Conservation (phyloP, 2,888 invertebrate genomes). For the Ditylenchus weischeri region DNA sequence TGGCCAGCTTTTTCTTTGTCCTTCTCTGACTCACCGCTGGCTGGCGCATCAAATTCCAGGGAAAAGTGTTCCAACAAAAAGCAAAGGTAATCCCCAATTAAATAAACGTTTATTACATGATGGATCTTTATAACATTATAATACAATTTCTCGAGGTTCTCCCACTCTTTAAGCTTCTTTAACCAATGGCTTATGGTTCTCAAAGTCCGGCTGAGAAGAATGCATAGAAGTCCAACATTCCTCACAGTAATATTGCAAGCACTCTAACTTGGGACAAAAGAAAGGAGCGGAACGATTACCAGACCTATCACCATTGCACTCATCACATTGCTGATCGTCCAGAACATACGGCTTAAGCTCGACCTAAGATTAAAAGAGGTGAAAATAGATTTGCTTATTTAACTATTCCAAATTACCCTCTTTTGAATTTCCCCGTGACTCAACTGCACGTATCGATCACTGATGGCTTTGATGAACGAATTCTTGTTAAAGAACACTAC, state of each 20-base stretch:
- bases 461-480: constrained; percentile 97
- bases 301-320: constrained; percentile 87
- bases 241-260: constrained; percentile 94
- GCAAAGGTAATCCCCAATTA: no score
- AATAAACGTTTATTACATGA: no score
- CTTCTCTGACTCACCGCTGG: no score
- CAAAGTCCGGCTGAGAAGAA: constrained; percentile 1
- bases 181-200: constrained; percentile 11
- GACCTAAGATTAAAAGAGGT: constrained; percentile 62
- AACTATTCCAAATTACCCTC: constrained; percentile 30
- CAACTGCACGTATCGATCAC: constrained; percentile 93
- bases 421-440: constrained; percentile 69
- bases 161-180: neutral
- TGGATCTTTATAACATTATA: no score
- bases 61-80: no score
- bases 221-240: constrained; percentile 40
- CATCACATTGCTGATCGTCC: constrained; percentile 99
- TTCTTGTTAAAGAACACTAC: constrained; percentile 98
- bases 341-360: constrained; percentile 97
- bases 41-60: no score
- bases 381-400: neutral
- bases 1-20: no score
- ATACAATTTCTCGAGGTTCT: no score
- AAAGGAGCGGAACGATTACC: constrained; percentile 87
- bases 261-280: constrained; percentile 98